These are phyloP conservation scores for Burhinus oedicnemus DNA, from an alignment of 2,113 vertebrate genomes.

Conservation along the genomic window DNA sequence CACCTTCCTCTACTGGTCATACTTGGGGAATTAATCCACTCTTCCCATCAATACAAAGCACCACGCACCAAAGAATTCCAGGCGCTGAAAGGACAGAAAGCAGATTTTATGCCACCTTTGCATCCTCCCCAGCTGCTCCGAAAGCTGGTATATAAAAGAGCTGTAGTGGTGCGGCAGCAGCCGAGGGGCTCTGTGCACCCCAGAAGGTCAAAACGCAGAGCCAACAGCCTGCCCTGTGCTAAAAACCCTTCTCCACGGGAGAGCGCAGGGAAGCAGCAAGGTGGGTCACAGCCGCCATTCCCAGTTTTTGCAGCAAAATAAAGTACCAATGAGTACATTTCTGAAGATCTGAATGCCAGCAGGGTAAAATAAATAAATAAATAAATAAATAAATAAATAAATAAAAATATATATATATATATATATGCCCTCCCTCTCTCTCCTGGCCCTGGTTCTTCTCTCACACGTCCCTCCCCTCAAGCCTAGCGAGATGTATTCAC, in stretches of 20 bases:
- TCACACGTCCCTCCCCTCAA: neutral
- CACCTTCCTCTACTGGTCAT: neutral
- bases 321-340: neutral
- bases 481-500: neutral
- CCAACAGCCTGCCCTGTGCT: neutral
- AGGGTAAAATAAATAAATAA: too few species aligned
- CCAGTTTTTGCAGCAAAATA: neutral
- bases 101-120: neutral
- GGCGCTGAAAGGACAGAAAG: neutral
- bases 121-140: neutral
- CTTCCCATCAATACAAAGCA: neutral
- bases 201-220: neutral
- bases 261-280: neutral
- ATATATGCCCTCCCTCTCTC: neutral
- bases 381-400: too few species aligned
- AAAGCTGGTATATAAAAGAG: neutral
- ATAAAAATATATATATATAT: too few species aligned
- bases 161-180: neutral
- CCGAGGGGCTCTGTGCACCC: neutral
- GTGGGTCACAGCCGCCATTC: neutral
- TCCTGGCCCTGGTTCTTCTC: neutral
- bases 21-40: neutral
- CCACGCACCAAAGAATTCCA: neutral
- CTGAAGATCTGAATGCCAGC: neutral
- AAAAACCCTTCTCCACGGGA: neutral